Conservation (phyloP, 2,888 invertebrate species). For the Cosmopolites sordidus region DNA sequence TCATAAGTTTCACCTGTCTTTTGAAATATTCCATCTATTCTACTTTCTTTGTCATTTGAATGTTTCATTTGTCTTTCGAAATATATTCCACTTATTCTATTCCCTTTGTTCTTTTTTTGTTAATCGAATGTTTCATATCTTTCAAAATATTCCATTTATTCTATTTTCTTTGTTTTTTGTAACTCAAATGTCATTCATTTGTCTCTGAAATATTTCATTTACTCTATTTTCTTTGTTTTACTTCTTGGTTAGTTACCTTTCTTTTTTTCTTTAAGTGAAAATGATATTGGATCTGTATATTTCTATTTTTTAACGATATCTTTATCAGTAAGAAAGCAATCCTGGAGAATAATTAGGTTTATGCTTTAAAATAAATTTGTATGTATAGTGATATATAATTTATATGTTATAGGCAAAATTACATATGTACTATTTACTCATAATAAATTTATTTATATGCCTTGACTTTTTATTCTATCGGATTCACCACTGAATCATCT, state of each 20-base stretch:
- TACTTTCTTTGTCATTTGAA: no score
- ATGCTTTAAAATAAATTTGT: slow-evolving; percentile 33
- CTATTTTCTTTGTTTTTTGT: slow-evolving; percentile 2
- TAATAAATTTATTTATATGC: slow-evolving; percentile 42
- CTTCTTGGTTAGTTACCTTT: neutral
- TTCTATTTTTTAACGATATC: slow-evolving; percentile 7
- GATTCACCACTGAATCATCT: slow-evolving; percentile 48
- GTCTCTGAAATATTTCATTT: no score
- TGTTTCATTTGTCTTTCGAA: no score
- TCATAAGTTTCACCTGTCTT: no score
- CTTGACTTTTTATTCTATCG: slow-evolving; percentile 29
- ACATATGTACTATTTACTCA: slow-evolving; percentile 38
- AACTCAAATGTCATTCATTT: no score
- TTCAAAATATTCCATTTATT: no score
- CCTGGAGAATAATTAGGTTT: slow-evolving; percentile 28
- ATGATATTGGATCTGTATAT: slow-evolving; percentile 20
- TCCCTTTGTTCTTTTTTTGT: slow-evolving; percentile 1
- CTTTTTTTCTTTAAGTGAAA: slow-evolving; percentile 5
- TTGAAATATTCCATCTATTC: no score
- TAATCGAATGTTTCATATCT: no score
- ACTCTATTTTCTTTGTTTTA: slow-evolving; percentile 2
- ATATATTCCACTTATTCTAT: neutral
- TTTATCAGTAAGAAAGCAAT: slow-evolving; percentile 18
- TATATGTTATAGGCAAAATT: slow-evolving; percentile 32
- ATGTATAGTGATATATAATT: slow-evolving; percentile 29